phyloP scores from a whole-genome alignment of 1,140 invertebrate species.

The Probaryconus sp. region DNA sequence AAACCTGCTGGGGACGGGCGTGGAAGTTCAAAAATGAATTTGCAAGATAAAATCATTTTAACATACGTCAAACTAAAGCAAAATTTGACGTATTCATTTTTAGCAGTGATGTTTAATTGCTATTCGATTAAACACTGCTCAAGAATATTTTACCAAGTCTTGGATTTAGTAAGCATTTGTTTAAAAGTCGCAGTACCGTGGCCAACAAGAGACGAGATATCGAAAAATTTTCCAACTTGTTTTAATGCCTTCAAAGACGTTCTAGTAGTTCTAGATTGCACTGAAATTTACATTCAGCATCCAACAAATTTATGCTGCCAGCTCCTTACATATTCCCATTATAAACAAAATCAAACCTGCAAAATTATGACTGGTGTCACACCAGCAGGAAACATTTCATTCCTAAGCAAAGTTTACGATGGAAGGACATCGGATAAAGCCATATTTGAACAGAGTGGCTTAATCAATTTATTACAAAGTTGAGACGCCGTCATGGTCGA shows the following conservation, averaged over 20 bases:
- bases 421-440: conserved; percentile 65
- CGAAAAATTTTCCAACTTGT: conserved; percentile 51
- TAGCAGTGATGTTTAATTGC: conserved; percentile 32
- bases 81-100: conserved; percentile 46
- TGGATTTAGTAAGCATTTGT: conserved; percentile 34
- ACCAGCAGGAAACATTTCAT: conserved; percentile 66
- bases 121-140: conserved; percentile 34
- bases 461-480: conserved; percentile 26
- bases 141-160: conserved; percentile 35
- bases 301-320: conserved; percentile 53
- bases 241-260: conserved; percentile 61
- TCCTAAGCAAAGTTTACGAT: conserved; percentile 64
- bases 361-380: conserved; percentile 69
- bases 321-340: conserved; percentile 26
- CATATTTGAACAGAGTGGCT: conserved; percentile 51
- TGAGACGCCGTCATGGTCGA: conserved; percentile 56
- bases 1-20: no score
- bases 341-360: conserved; percentile 52
- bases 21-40: no score
- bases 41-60: conserved; percentile 11
- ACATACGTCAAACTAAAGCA: conserved; percentile 47
- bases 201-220: conserved; percentile 44
- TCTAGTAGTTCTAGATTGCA: conserved; percentile 43
- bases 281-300: conserved; percentile 61
- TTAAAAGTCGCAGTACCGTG: conserved; percentile 44